phyloP scores from a whole-genome alignment of 2,113 vertebrate genomes.

The Scomber scombrus region DNA sequence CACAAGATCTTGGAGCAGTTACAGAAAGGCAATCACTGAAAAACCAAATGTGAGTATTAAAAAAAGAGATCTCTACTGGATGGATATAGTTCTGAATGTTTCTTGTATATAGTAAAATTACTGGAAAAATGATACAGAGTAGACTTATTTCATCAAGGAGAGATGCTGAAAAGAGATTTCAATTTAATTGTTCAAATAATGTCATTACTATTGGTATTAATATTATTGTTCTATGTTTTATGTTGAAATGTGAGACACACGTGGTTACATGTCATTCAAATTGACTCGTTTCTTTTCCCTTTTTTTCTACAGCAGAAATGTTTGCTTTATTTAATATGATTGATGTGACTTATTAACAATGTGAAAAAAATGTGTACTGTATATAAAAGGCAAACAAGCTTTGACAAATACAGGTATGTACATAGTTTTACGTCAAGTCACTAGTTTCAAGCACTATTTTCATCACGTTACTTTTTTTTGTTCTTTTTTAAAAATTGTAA shows the following conservation, averaged over 20 bases:
- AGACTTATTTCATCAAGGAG: constrained; percentile 24
- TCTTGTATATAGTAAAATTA: constrained; percentile 56
- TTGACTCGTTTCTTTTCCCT: constrained; percentile 29
- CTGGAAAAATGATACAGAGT: constrained; percentile 10
- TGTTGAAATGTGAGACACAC: constrained; percentile 68
- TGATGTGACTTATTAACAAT: constrained; percentile 73
- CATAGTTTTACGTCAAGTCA: constrained; percentile 67
- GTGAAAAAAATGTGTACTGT: constrained; percentile 59
- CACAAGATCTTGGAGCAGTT: constrained; percentile 16
- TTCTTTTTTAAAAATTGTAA: constrained; percentile 52
- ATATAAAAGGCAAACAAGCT: constrained; percentile 41
- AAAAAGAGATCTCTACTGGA: constrained; percentile 39
- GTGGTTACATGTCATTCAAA: constrained; percentile 59
- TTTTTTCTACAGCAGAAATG: constrained; percentile 61
- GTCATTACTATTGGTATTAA: constrained; percentile 54
- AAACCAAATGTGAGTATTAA: constrained; percentile 67
- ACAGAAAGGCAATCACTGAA: constrained; percentile 41
- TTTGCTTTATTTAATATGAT: constrained; percentile 78
- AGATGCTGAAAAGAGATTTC: constrained; percentile 81
- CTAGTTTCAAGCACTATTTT: constrained; percentile 72
- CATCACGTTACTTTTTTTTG: constrained; percentile 54
- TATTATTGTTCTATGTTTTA: constrained; percentile 65
- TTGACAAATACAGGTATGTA: constrained; percentile 69
- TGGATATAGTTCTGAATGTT: constrained; percentile 74
- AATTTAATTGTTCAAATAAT: constrained; percentile 46